These are phyloP conservation scores for Conus canariensis DNA, from an alignment of 2,888 invertebrate genomes.

Conservation along the genomic window DNA sequence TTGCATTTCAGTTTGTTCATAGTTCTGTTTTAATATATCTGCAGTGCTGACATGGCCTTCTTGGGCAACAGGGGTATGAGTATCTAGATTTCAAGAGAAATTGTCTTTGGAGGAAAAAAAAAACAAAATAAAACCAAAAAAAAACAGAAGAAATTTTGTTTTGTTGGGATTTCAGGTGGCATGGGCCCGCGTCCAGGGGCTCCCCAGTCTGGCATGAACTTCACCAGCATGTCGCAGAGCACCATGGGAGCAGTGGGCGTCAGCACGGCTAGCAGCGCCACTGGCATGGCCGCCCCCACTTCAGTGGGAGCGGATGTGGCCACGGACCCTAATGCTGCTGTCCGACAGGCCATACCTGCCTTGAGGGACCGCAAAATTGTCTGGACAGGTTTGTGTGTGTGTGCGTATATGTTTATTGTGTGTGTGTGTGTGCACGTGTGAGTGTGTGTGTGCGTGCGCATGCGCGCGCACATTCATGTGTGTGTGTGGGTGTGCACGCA, in stretches of 20 bases:
- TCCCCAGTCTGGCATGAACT: conserved; percentile 42
- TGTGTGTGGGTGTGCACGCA: too few species aligned
- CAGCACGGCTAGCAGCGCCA: conserved; percentile 35
- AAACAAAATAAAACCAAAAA: too few species aligned
- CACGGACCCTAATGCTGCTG: conserved; percentile 36
- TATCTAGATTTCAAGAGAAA: too few species aligned
- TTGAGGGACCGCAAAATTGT: conserved; percentile 48
- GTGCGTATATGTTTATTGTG: conserved; percentile 28
- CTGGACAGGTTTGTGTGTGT: conserved; percentile 47
- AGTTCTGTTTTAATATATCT: too few species aligned
- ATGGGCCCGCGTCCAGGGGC: not conserved
- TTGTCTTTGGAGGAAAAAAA: too few species aligned
- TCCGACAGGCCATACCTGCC: conserved; percentile 43
- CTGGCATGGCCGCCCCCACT: conserved; percentile 9
- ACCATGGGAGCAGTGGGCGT: conserved; percentile 33
- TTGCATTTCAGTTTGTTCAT: too few species aligned
- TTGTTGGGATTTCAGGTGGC: not conserved
- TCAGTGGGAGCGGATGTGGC: conserved; percentile 38
- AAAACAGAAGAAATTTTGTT: too few species aligned
- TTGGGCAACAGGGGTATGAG: too few species aligned
- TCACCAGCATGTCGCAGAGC: conserved; percentile 28
- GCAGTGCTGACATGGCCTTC: too few species aligned
- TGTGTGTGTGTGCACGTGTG: not conserved
- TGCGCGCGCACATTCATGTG: too few species aligned
- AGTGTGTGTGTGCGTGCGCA: not conserved